Conservation (phyloP, 2,797 vertebrate genomes). For the Scyliorhinus canicula region DNA sequence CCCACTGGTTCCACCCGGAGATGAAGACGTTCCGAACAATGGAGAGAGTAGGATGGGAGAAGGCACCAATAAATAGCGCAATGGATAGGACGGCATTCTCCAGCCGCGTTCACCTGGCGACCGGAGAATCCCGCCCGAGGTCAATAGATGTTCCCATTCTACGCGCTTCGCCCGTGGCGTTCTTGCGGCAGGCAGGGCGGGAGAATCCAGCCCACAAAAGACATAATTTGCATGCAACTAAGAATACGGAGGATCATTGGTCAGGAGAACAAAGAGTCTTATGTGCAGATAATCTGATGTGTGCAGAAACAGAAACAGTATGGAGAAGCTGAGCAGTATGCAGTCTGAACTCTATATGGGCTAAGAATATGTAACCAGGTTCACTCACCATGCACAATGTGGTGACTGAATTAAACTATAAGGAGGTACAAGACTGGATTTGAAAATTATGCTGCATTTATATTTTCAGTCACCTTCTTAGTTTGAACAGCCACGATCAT, state of each 20-base stretch:
- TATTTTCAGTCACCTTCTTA: background rate
- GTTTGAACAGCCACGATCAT: background rate
- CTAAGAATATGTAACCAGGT: background rate
- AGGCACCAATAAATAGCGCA: background rate
- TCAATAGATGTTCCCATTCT: too few relatives aligned
- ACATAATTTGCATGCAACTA: background rate
- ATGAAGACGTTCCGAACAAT: too few relatives aligned
- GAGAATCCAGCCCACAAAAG: background rate
- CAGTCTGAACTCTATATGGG: background rate
- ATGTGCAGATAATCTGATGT: background rate
- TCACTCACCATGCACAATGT: background rate
- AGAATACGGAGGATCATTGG: background rate
- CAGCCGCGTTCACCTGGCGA: too few relatives aligned
- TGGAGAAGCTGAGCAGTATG: background rate
- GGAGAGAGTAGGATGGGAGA: background rate
- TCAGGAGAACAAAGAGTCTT: background rate
- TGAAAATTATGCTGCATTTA: background rate
- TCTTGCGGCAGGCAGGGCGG: too few relatives aligned
- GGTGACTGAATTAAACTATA: background rate
- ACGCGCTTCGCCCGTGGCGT: too few relatives aligned
- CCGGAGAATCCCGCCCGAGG: too few relatives aligned
- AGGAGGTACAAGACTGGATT: background rate
- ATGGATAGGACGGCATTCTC: too few relatives aligned
- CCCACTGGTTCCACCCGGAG: too few relatives aligned
- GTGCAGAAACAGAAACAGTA: background rate